Percentiles rank a stretch among this genome's conserved stretches.
These are phyloP conservation scores for Phorcus lineatus DNA, from an alignment of 2,888 invertebrate species.

Conservation along the genomic window DNA sequence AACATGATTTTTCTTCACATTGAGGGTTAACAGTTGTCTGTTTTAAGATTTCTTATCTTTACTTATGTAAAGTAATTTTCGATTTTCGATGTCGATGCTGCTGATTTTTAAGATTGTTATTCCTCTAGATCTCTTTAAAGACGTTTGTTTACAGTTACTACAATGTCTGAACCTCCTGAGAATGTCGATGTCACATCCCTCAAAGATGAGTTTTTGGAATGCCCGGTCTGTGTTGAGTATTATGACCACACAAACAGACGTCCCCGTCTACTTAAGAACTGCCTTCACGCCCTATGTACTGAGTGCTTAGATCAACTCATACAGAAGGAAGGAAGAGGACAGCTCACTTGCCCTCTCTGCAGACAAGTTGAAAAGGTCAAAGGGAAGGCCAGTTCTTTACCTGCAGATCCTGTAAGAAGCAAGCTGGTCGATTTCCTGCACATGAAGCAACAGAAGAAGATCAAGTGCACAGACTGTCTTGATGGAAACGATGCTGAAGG, in stretches of 20 bases:
- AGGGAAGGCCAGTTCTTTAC: neutral
- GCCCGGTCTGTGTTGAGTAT: neutral
- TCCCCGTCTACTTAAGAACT: neutral
- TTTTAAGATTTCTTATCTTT: too few relatives aligned
- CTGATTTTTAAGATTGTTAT: too few relatives aligned
- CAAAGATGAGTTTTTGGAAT: neutral
- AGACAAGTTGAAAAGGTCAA: neutral
- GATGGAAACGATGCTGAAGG: neutral
- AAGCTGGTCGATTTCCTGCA: slow-evolving; percentile 1
- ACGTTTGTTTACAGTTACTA: too few relatives aligned
- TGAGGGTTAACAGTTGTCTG: too few relatives aligned
- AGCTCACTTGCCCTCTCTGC: neutral
- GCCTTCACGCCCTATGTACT: neutral
- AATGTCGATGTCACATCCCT: neutral
- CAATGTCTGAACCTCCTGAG: neutral
- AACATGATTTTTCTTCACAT: too few relatives aligned
- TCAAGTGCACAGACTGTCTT: neutral
- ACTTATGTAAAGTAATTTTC: too few relatives aligned
- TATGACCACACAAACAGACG: neutral
- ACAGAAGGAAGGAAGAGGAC: neutral
- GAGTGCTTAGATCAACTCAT: neutral
- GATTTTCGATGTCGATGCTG: too few relatives aligned
- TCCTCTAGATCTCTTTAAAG: too few relatives aligned
- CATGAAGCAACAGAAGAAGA: neutral
- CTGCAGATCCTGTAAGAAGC: neutral